These are phyloP conservation scores for Sarcophaga subvicina DNA, from an alignment of 2,888 invertebrate species.

Conservation along the genomic window DNA sequence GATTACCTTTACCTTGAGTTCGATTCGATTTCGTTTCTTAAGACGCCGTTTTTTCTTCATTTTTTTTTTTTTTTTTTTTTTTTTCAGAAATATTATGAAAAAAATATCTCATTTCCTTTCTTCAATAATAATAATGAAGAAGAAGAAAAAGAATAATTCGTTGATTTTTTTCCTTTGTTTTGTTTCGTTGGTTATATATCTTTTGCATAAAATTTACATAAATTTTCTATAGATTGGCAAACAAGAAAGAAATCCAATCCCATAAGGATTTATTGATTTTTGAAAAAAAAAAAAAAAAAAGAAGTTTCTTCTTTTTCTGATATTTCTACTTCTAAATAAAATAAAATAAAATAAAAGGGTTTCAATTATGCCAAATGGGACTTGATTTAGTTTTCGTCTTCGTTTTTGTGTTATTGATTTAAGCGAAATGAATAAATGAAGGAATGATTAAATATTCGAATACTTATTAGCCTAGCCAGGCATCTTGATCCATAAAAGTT, in stretches of 20 bases:
- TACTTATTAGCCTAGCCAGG: no score
- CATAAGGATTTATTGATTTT: conserved; percentile 65
- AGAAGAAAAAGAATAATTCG: not conserved
- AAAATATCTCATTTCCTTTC: not conserved
- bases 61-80: not conserved
- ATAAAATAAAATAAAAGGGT: conserved; percentile 34
- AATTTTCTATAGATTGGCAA: conserved; percentile 42
- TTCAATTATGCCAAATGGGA: conserved; percentile 55
- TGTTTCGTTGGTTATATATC: conserved; percentile 47
- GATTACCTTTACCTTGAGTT: not conserved
- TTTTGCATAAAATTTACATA: conserved; percentile 67
- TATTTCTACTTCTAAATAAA: not conserved
- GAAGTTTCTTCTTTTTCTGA: not conserved
- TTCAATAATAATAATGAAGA: not conserved
- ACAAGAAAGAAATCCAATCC: conserved; percentile 31
- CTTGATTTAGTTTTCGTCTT: not conserved
- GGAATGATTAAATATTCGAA: not conserved
- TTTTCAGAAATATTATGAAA: not conserved
- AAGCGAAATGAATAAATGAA: not conserved
- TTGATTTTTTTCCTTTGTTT: conserved; percentile 7
- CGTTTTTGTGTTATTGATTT: not conserved
- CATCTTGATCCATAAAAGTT: no score
- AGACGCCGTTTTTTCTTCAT: conserved; percentile 8
- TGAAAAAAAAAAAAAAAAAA: not conserved
- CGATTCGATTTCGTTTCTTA: conserved; percentile 54